These are phyloP conservation scores for Netelia melanura DNA, from an alignment of 2,888 invertebrate species.

Conservation along the genomic window DNA sequence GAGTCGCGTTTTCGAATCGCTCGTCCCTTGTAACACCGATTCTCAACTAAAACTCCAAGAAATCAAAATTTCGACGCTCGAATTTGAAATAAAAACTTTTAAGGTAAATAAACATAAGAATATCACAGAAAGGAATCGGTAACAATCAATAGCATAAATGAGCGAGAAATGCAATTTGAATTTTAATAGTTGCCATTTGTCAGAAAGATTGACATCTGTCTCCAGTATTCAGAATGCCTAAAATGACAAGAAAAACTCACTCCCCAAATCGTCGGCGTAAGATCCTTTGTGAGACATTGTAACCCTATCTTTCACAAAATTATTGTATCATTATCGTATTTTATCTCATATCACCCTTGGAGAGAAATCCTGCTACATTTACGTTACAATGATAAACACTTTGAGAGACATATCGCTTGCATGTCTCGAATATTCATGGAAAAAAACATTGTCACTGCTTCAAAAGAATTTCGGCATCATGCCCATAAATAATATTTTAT, in stretches of 20 bases:
- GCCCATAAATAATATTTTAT: not conserved
- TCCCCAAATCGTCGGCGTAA: conserved; percentile 32
- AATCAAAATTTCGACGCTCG: too few relatives aligned
- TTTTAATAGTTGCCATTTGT: not conserved
- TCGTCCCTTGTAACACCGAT: too few relatives aligned
- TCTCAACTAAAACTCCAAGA: too few relatives aligned
- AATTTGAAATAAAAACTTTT: too few relatives aligned
- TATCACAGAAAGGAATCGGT: too few relatives aligned
- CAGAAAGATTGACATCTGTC: not conserved
- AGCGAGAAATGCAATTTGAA: too few relatives aligned
- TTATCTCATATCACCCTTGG: conserved; percentile 1
- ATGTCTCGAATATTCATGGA: not conserved
- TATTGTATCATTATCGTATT: not conserved
- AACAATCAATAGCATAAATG: too few relatives aligned
- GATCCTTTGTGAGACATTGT: conserved; percentile 50
- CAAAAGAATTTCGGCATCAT: conserved; percentile 5
- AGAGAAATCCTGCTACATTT: not conserved
- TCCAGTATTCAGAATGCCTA: not conserved
- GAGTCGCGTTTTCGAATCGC: too few relatives aligned
- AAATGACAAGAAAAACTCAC: conserved; percentile 16
- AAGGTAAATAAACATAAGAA: too few relatives aligned
- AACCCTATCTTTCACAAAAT: not conserved
- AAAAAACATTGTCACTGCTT: not conserved
- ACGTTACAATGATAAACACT: conserved; percentile 15
- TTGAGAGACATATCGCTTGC: not conserved